Percentiles rank a stretch among this genome's conserved stretches.
Conservation (phyloP, 2,888 invertebrate species). For the Embidobia sp. region DNA sequence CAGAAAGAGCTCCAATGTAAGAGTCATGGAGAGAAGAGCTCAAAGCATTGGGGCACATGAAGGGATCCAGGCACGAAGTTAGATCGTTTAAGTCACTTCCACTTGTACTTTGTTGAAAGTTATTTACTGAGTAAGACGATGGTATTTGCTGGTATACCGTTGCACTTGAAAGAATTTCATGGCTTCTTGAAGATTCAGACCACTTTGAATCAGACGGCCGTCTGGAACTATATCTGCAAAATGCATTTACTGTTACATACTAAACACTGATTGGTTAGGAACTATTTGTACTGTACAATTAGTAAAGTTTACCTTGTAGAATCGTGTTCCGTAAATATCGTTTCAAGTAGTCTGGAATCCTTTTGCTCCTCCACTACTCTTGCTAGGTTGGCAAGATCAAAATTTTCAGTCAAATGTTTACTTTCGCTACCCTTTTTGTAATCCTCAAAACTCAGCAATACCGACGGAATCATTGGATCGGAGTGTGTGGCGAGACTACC, state of each 20-base stretch:
- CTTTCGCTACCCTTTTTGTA: no score
- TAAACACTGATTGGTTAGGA: no score
- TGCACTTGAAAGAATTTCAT: slow-evolving; percentile 75
- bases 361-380: slow-evolving; percentile 52
- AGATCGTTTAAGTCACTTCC: slow-evolving; percentile 77
- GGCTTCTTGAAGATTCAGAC: slow-evolving; percentile 79
- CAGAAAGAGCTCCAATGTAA: slow-evolving; percentile 76
- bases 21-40: slow-evolving; percentile 77
- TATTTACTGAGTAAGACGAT: slow-evolving; percentile 77
- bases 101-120: slow-evolving; percentile 75
- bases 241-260: not conserved
- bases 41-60: slow-evolving; percentile 76
- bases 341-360: slow-evolving; percentile 69
- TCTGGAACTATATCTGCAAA: slow-evolving; percentile 73
- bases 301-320: slow-evolving; percentile 68
- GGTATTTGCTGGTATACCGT: slow-evolving; percentile 73
- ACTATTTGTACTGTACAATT: not conserved
- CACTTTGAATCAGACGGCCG: slow-evolving; percentile 78
- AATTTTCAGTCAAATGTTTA: no score
- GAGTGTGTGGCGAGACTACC: no score
- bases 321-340: slow-evolving; percentile 75
- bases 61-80: slow-evolving; percentile 75
- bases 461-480: no score
- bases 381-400: no score
- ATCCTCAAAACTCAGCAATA: no score